These are phyloP conservation scores for Bettongia penicillata DNA, from an alignment of 2,113 vertebrate genomes.

Conservation along the genomic window DNA sequence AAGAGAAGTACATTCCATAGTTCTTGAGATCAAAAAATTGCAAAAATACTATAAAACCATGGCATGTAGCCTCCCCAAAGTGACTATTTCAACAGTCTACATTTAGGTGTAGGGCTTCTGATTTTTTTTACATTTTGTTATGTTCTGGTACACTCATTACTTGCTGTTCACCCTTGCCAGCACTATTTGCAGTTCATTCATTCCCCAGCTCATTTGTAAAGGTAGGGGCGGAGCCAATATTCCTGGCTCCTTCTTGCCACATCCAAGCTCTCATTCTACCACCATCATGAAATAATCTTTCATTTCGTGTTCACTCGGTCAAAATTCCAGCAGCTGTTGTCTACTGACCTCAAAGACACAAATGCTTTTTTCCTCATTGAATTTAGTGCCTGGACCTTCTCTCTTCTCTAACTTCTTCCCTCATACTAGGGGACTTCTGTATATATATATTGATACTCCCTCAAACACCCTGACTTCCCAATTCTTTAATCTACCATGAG, in stretches of 20 bases:
- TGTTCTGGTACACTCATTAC: background rate
- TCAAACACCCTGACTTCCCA: background rate
- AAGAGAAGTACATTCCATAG: too few relatives aligned
- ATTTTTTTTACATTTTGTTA: background rate
- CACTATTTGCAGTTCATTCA: background rate
- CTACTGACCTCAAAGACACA: background rate
- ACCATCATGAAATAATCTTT: background rate
- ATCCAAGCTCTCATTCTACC: background rate
- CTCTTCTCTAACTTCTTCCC: background rate
- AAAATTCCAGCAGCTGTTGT: background rate
- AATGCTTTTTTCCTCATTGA: background rate
- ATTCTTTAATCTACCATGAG: background rate
- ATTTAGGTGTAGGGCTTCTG: too few relatives aligned
- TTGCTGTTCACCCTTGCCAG: background rate
- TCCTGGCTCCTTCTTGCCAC: background rate
- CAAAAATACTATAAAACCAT: too few relatives aligned
- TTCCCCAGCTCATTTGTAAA: background rate
- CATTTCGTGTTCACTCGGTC: background rate
- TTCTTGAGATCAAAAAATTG: too few relatives aligned
- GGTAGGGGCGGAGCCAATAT: background rate
- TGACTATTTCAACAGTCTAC: too few relatives aligned
- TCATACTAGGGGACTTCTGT: background rate
- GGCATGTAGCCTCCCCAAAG: too few relatives aligned
- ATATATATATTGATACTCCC: too few relatives aligned
- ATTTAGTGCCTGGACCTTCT: background rate